phyloP scores from a whole-genome alignment of 1,140 invertebrate genomes.

The Drosophila kurseongensis region DNA sequence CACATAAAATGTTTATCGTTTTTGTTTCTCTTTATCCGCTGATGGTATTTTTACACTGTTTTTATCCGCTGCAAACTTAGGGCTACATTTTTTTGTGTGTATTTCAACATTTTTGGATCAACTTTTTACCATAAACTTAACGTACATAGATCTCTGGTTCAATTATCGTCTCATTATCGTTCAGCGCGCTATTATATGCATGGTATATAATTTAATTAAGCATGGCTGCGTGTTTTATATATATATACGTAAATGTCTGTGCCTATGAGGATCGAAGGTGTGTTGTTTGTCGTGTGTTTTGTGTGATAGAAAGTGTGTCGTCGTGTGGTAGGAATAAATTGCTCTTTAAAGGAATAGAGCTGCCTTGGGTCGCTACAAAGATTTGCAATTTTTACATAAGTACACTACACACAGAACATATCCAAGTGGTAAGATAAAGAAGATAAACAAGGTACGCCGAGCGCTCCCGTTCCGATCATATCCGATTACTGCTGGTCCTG shows the following conservation, averaged over 20 bases:
- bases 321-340: slow-evolving; percentile 41
- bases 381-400: slow-evolving; percentile 72
- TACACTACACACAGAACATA: slow-evolving; percentile 74
- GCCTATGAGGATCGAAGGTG: slow-evolving; percentile 39
- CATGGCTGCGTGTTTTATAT: slow-evolving; percentile 35
- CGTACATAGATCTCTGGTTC: slow-evolving; percentile 71
- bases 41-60: slow-evolving; percentile 61
- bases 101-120: slow-evolving; percentile 72
- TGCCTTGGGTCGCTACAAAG: slow-evolving; percentile 32
- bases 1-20: slow-evolving; percentile 51
- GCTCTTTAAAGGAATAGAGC: slow-evolving; percentile 34
- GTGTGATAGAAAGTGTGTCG: slow-evolving; percentile 2
- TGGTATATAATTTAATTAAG: slow-evolving; percentile 71
- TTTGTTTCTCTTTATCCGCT: slow-evolving; percentile 38
- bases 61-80: slow-evolving; percentile 57
- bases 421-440: slow-evolving; percentile 49
- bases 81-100: slow-evolving; percentile 59
- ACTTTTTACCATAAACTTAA: slow-evolving; percentile 78
- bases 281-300: slow-evolving; percentile 1
- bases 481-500: slow-evolving; percentile 67
- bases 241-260: slow-evolving; percentile 30
- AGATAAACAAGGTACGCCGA: slow-evolving; percentile 36
- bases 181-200: slow-evolving; percentile 61
- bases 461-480: slow-evolving; percentile 7
- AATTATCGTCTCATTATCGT: slow-evolving; percentile 41